These are phyloP conservation scores for Stenoptilia bipunctidactyla DNA, from an alignment of 2,888 invertebrate genomes.

Conservation along the genomic window DNA sequence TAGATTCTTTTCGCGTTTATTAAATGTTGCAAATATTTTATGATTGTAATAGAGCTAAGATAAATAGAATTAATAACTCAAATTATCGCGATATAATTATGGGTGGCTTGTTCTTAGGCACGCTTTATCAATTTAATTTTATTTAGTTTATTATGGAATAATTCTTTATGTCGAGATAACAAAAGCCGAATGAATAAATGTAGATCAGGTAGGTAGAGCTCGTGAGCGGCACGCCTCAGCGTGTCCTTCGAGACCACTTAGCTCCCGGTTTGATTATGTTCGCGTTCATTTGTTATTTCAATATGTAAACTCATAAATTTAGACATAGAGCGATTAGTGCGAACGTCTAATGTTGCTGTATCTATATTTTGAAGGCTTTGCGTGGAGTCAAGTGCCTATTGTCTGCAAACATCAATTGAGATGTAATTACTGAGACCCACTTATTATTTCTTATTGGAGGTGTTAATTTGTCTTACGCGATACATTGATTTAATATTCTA, in stretches of 20 bases:
- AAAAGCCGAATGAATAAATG: constrained; percentile 39
- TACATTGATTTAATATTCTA: constrained; percentile 2
- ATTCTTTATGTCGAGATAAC: constrained; percentile 30
- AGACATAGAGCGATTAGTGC: background rate
- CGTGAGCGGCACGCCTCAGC: constrained; percentile 57
- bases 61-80: constrained; percentile 1
- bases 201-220: constrained; percentile 31
- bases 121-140: constrained; percentile 11
- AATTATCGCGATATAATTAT: background rate
- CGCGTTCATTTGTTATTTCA: constrained; percentile 53
- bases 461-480: background rate
- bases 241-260: constrained; percentile 51
- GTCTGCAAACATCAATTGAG: constrained; percentile 30
- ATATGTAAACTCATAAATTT: constrained; percentile 34
- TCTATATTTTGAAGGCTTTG: constrained; percentile 15
- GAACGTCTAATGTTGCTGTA: background rate
- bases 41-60: background rate
- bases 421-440: constrained; percentile 32
- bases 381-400: constrained; percentile 26
- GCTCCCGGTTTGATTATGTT: constrained; percentile 34
- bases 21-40: too few relatives aligned
- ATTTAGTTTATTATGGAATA: constrained; percentile 22
- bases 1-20: too few relatives aligned
- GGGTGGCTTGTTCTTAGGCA: background rate
- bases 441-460: constrained; percentile 25